Percentiles rank a stretch among this genome's conserved stretches.
These are phyloP conservation scores for Paratrypauchen microcephalus DNA, from an alignment of 2,797 vertebrate species.

Conservation along the genomic window DNA sequence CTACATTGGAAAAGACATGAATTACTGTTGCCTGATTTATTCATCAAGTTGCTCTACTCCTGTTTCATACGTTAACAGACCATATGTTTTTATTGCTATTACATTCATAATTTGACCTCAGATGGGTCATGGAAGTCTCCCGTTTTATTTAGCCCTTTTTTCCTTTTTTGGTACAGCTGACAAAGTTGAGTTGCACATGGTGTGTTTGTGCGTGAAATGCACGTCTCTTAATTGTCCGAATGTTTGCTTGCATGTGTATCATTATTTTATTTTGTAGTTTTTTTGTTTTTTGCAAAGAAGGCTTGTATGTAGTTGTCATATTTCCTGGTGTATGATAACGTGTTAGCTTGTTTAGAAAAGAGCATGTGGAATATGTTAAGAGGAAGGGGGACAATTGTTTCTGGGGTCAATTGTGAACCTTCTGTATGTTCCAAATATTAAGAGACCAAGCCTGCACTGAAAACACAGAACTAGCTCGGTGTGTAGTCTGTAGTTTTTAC, in stretches of 20 bases:
- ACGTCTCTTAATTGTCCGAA: constrained; percentile 40
- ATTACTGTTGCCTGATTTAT: constrained; percentile 20
- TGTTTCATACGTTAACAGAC: constrained; percentile 18
- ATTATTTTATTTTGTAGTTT: constrained; percentile 29
- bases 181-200: constrained; percentile 35
- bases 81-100: constrained; percentile 24
- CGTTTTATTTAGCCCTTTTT: constrained; percentile 24
- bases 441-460: constrained; percentile 80
- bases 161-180: constrained; percentile 41
- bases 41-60: constrained; percentile 32
- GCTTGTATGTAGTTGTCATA: constrained; percentile 60
- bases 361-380: constrained; percentile 64
- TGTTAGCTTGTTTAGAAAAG: constrained; percentile 70
- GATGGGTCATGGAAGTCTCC: constrained; percentile 26
- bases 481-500: constrained; percentile 67
- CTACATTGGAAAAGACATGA: constrained; percentile 24
- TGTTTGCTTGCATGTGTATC: constrained; percentile 50
- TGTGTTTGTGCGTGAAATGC: constrained; percentile 24
- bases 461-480: constrained; percentile 66
- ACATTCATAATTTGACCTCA: constrained; percentile 28
- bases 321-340: constrained; percentile 69
- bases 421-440: constrained; percentile 55
- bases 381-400: constrained; percentile 24
- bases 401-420: constrained; percentile 46
- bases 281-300: constrained; percentile 43